Evolutionary conservation across 2,888 invertebrate genomes (phyloP), one percentile per base, ranked within the genome.

Genomic region (Eupsilia transversa): DNA sequence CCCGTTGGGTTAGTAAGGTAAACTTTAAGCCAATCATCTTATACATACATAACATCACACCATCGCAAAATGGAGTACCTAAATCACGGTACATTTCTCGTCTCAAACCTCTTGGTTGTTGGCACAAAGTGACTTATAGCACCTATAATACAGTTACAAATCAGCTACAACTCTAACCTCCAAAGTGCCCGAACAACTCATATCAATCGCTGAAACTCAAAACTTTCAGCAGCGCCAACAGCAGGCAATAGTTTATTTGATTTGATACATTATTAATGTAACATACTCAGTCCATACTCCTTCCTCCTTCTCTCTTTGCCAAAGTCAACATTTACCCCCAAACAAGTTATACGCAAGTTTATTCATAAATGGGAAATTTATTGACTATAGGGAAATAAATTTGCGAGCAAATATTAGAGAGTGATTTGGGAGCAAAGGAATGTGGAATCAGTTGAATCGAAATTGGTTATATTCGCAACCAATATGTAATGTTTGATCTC

Each of bases 201-300:
- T 86, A 87, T 86, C 88, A 87, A 87, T 87, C 77, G 80, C 61
- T 74, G 79, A 56, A 87, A 81, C 76, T 82, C 76, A 56, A 81
- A 86, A 81, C 79, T 86, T 56, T 38, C 59, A 56, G 56, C n/a
- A 69, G 6, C 23, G 72, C 73, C 79, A 75, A 78, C 68, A 86
- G 72, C 80, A 80, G 56, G 73, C 81, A 43, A 76, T 86, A 84
- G 84, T 82, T 72, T 86, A 87, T 86, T 87, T 86, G 86, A 76
- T 86, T 77, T 86, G 84, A 82, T 87, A 87, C 82, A 84, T 86
- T 83, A 86, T 87, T 87, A 86, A 87, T 86, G 64, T 73, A 46
- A 78, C 78, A 75, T 86, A 46, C 77, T 80, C 72, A 27, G 33
- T 38, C 54, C 59, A 59, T 71, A 38, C 72, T 73, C 72, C 70